Evolutionary conservation across 2,888 invertebrate genomes (phyloP).

Genomic region (Schizotus pectinicornis): DNA sequence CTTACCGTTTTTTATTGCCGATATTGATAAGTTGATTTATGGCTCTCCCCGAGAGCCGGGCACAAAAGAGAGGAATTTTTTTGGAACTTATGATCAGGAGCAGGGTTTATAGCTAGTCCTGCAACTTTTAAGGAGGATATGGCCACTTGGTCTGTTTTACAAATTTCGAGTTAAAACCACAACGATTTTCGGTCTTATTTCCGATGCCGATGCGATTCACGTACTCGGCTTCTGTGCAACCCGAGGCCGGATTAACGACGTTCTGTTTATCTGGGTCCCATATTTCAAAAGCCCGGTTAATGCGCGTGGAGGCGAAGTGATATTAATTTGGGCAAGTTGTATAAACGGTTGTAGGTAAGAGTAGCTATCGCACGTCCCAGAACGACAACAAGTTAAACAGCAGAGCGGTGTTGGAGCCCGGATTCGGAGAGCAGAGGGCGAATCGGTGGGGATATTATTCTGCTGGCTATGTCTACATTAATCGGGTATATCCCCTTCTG

Average conservation of each 20-base stretch:
- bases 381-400: conserved; percentile 37
- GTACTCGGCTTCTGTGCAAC: not conserved
- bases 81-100: too few relatives aligned
- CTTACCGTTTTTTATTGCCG: conserved; percentile 45
- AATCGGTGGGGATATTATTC: conserved; percentile 1
- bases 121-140: too few relatives aligned
- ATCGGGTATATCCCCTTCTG: not conserved
- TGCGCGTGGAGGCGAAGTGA: conserved; percentile 34
- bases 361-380: conserved; percentile 38
- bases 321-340: conserved; percentile 20
- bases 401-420: too few relatives aligned
- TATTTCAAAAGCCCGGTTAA: conserved; percentile 40
- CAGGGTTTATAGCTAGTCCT: not conserved
- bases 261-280: conserved; percentile 39
- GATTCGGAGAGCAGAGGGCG: not conserved
- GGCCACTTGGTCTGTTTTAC: too few relatives aligned
- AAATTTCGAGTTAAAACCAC: too few relatives aligned
- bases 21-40: conserved; percentile 45
- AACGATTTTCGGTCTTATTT: conserved; percentile 7
- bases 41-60: conserved; percentile 1
- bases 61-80: not conserved
- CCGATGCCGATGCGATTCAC: conserved; percentile 3
- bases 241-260: conserved; percentile 34
- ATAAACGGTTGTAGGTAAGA: conserved; percentile 21
- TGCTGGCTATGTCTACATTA: conserved; percentile 5